A percentile compares a stretch with the other conserved stretches of the same genome.
phyloP scores from a whole-genome alignment of 2,888 invertebrate genomes.

The Sminthurinus aureus region DNA sequence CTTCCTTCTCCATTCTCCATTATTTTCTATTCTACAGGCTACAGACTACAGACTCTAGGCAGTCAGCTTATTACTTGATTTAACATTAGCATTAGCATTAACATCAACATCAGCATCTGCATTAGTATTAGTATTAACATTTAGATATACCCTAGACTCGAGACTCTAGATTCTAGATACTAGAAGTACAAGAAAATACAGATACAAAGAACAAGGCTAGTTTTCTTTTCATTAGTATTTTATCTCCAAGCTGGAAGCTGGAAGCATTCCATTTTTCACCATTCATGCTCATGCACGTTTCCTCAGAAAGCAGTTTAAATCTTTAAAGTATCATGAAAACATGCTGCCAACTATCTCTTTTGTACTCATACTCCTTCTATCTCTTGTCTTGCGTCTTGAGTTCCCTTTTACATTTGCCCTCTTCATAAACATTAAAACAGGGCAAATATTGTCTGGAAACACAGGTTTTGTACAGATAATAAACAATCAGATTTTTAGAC shows the following conservation, averaged over 20 bases:
- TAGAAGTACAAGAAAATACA: no score
- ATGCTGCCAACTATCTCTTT: not conserved
- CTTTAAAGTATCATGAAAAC: not conserved
- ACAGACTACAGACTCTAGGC: not conserved
- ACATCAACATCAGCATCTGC: no score
- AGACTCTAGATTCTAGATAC: no score
- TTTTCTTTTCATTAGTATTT: not conserved
- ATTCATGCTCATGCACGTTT: not conserved
- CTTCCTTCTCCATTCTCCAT: not conserved
- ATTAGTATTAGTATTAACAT: constrained; percentile 9
- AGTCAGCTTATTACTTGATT: constrained; percentile 27
- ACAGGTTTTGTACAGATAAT: no score
- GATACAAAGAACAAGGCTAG: no score
- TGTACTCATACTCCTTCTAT: not conserved
- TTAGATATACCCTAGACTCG: not conserved
- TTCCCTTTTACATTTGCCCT: no score
- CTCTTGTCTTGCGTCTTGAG: no score
- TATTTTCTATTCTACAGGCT: not conserved
- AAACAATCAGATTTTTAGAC: no score
- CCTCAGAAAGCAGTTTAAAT: not conserved
- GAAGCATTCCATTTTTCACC: not conserved
- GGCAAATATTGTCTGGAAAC: no score
- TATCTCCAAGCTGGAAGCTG: not conserved
- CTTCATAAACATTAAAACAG: no score
- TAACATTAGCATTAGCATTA: constrained; percentile 4